Evolutionary conservation across 2,888 invertebrate species (phyloP).

Genomic region (Pachycephus smyrnensis): DNA sequence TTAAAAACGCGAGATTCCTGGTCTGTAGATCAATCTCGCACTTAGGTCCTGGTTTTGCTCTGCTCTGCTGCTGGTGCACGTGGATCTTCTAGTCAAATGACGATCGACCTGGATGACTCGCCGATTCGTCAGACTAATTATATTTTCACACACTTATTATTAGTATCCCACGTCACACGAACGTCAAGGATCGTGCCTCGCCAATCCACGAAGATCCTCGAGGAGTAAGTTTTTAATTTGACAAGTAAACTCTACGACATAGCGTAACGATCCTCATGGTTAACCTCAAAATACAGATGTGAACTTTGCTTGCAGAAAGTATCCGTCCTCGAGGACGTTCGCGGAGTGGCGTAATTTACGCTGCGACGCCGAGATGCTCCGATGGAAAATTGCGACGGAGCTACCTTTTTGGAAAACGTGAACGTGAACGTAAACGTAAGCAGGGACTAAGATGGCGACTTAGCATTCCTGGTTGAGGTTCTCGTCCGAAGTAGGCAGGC

Average conservation of each 20-base stretch:
- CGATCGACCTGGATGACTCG: not conserved
- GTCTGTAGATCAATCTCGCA: not conserved
- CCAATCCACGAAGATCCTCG: not conserved
- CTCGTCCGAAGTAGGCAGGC: constrained; percentile 61
- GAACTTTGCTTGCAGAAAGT: not conserved
- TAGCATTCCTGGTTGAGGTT: constrained; percentile 64
- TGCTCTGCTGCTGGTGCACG: not conserved
- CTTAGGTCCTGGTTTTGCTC: not conserved
- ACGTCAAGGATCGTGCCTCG: not conserved
- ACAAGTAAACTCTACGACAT: not conserved
- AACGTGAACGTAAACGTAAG: constrained; percentile 6
- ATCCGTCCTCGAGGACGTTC: not conserved
- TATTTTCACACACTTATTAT: not conserved
- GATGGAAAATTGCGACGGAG: not conserved
- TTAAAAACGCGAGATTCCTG: not conserved
- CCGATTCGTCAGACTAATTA: not conserved
- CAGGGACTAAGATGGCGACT: constrained; percentile 28
- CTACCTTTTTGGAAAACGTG: not conserved
- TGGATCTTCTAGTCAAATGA: not conserved
- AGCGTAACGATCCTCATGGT: not conserved
- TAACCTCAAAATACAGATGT: not conserved
- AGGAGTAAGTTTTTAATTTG: not conserved
- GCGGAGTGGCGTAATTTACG: not conserved
- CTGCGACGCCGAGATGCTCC: not conserved
- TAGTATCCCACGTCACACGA: not conserved